Percentiles rank a stretch among this genome's conserved stretches.
Conservation (phyloP, 2,113 vertebrate genomes). For the Bos taurus region DNA sequence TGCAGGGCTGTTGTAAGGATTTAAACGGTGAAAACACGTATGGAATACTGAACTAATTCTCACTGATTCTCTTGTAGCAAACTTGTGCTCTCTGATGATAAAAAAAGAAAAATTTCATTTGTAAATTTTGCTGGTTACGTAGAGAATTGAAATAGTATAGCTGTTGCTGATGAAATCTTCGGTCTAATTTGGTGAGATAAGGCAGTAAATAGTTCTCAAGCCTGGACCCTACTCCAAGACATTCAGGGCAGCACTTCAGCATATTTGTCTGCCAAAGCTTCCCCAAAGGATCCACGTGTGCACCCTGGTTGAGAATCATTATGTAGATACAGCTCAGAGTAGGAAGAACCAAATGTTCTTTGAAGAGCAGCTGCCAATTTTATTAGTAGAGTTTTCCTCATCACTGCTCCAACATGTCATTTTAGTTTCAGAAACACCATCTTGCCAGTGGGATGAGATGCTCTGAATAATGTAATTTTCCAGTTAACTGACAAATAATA, state of each 20-base stretch:
- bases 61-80: neutral
- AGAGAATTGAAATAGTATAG: neutral
- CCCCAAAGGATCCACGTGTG: neutral
- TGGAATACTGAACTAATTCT: neutral
- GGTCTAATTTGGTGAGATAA: neutral
- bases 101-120: neutral
- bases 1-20: neutral
- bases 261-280: neutral
- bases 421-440: neutral
- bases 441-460: neutral
- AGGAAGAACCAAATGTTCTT: neutral
- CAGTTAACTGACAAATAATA: neutral
- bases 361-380: neutral
- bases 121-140: neutral
- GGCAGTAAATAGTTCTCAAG: neutral
- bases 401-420: neutral
- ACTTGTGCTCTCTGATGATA: neutral
- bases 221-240: neutral
- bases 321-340: neutral
- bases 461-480: neutral
- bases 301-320: neutral
- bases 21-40: neutral
- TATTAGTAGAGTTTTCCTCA: neutral
- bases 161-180: neutral
- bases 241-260: neutral